Conservation (phyloP, 2,113 vertebrate genomes). For the Trochalopteron elliotii region DNA sequence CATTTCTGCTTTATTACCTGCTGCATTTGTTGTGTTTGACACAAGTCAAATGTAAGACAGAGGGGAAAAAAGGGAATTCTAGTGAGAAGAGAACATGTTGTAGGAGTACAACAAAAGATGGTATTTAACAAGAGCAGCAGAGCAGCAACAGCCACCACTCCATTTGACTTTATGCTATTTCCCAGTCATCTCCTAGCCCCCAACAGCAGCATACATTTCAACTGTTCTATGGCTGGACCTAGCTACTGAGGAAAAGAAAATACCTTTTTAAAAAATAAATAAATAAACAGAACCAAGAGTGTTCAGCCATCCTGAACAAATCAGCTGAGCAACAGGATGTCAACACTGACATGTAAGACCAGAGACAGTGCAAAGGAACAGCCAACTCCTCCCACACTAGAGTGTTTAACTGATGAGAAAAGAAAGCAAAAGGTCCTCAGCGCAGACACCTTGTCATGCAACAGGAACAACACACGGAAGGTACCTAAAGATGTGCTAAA, state of each 20-base stretch:
- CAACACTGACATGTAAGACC: neutral
- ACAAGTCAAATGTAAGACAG: neutral
- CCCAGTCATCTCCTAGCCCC: neutral
- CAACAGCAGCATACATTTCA: neutral
- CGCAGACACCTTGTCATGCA: too few species aligned
- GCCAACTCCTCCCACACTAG: fast-evolving
- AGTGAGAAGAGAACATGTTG: neutral
- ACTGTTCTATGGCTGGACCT: neutral
- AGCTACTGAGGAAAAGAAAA: neutral
- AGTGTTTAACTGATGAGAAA: neutral
- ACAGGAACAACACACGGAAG: neutral
- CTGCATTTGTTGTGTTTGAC: neutral
- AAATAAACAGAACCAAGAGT: neutral
- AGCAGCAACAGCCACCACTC: neutral
- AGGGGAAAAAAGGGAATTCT: neutral
- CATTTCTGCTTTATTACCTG: neutral
- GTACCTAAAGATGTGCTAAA: neutral
- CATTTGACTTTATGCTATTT: neutral
- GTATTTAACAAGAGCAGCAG: neutral
- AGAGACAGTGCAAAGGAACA: neutral
- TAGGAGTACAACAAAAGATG: neutral
- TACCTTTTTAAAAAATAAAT: neutral
- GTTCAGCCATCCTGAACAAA: neutral
- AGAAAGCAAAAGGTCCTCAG: neutral
- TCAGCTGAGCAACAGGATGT: neutral